phyloP scores from a whole-genome alignment of 2,888 invertebrate genomes.

The Galerucella calmariensis region DNA sequence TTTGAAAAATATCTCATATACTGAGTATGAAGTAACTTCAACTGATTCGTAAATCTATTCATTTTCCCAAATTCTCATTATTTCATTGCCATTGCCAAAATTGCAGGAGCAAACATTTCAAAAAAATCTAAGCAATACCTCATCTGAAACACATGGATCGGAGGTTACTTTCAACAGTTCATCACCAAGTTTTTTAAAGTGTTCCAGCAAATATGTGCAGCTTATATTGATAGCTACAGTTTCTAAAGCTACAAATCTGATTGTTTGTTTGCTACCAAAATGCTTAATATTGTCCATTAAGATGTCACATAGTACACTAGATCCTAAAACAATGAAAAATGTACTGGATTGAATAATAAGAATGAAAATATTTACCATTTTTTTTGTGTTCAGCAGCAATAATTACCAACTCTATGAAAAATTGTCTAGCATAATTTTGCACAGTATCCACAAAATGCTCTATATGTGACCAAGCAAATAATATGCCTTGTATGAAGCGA shows the following conservation, averaged over 20 bases:
- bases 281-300: constrained; percentile 47
- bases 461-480: constrained; percentile 70
- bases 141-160: constrained; percentile 43
- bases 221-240: constrained; percentile 46
- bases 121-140: constrained; percentile 40
- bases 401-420: constrained; percentile 65
- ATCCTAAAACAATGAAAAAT: constrained; percentile 38
- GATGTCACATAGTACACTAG: constrained; percentile 42
- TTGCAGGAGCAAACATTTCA: not conserved
- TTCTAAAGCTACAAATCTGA: constrained; percentile 49
- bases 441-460: constrained; percentile 77
- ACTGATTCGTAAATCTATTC: too few species aligned
- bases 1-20: too few species aligned
- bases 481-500: constrained; percentile 59
- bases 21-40: too few species aligned
- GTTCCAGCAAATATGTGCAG: constrained; percentile 44
- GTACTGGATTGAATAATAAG: not conserved
- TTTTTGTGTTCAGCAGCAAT: constrained; percentile 56
- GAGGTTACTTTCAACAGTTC: constrained; percentile 43
- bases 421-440: constrained; percentile 68
- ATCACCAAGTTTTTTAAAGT: constrained; percentile 45
- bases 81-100: too few species aligned
- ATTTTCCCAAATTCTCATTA: too few species aligned
- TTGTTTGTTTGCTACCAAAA: constrained; percentile 41
- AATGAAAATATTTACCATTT: constrained; percentile 57